A percentile compares a stretch with the other conserved stretches of the same genome.
Evolutionary conservation across 2,797 vertebrate genomes (phyloP).

Genomic region (Hemitrygon akajei): DNA sequence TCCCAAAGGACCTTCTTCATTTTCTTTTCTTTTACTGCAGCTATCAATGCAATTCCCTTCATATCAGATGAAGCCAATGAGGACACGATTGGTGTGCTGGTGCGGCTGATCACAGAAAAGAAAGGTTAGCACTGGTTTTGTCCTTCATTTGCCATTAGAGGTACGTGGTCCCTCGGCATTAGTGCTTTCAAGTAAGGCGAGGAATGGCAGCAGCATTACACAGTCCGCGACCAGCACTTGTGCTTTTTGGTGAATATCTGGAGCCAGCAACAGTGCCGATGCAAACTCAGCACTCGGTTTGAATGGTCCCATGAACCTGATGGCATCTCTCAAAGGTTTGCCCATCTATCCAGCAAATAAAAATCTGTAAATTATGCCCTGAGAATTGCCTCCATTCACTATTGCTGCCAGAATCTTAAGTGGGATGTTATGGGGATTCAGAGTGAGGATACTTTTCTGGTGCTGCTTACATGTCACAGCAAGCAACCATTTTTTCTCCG

Average conservation of each 20-base stretch:
- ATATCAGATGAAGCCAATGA: conserved; percentile 78
- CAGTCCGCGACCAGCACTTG: neutral
- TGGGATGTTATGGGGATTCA: neutral
- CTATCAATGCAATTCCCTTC: conserved; percentile 56
- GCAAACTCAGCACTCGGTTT: neutral
- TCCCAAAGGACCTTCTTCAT: neutral
- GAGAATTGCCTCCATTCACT: neutral
- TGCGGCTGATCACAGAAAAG: conserved; percentile 88
- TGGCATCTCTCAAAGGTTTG: neutral
- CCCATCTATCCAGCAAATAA: neutral
- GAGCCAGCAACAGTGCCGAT: neutral
- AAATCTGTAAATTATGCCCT: neutral
- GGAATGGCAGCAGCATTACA: neutral
- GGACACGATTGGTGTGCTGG: conserved; percentile 89
- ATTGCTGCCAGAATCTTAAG: neutral
- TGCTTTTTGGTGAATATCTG: neutral
- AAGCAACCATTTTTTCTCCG: neutral
- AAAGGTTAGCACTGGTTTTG: conserved; percentile 64
- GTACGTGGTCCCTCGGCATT: neutral
- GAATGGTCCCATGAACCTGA: neutral
- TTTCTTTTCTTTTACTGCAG: conserved; percentile 44
- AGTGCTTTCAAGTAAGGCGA: neutral
- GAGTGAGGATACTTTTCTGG: neutral
- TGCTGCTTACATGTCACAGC: neutral
- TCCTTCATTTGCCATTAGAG: neutral